A percentile compares a stretch with the other conserved stretches of the same genome.
phyloP scores from a whole-genome alignment of 2,888 invertebrate species.

The Lumbricus terrestris region DNA sequence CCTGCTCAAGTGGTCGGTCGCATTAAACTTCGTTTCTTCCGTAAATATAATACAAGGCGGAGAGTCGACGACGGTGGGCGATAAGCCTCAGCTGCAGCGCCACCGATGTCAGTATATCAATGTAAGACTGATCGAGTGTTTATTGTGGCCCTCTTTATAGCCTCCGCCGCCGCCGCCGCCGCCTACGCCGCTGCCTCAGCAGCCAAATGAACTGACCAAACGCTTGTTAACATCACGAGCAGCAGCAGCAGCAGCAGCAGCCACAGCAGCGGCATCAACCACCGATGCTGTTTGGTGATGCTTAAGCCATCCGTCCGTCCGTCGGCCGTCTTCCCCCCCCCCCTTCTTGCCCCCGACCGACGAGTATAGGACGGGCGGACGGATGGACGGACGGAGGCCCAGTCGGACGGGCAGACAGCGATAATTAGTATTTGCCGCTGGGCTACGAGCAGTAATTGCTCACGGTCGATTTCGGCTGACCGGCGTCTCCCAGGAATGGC shows the following conservation, averaged over 20 bases:
- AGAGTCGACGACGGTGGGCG: background rate
- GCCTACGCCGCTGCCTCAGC: background rate
- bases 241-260: too few species aligned
- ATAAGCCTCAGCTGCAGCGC: background rate
- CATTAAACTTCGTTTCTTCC: background rate
- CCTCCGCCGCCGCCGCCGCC: too few species aligned
- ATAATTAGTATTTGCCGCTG: constrained; percentile 3
- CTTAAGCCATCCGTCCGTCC: background rate
- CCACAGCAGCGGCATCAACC: background rate
- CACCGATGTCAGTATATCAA: background rate
- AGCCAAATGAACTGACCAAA: background rate
- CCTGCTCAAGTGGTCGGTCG: background rate
- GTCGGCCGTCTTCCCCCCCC: background rate
- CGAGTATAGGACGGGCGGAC: background rate
- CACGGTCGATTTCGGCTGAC: background rate
- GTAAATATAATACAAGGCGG: background rate
- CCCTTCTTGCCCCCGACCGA: background rate
- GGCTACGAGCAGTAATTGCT: constrained; percentile 3
- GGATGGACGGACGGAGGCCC: too few species aligned
- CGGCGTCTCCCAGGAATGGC: background rate
- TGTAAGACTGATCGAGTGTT: background rate
- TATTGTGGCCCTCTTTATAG: background rate
- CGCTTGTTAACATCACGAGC: background rate
- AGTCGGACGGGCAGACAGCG: background rate
- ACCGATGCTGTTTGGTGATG: background rate